Evolutionary conservation across 2,888 invertebrate species (phyloP), one percentile per base, ranked within the genome.

Genomic region (Zaprionus obscuricornis): DNA sequence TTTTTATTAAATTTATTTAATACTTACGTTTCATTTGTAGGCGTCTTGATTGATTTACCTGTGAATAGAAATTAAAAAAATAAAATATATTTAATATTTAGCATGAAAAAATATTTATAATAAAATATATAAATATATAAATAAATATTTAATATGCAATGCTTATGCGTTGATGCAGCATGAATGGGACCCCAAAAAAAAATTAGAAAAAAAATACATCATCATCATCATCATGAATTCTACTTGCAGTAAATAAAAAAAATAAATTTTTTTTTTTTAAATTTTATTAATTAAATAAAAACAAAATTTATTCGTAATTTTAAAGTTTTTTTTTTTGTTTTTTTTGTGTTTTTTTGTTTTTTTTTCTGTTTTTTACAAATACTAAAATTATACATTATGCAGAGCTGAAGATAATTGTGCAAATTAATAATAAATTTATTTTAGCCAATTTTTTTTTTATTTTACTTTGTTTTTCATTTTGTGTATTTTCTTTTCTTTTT

Each of bases 11-110:
- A 13, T 14, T 27, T 1, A 5, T 10, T 34, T 4, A 7, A 18
- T 84, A 90, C 90, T 90, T 88, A 90, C 90, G 90, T 90, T 89
- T 90, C 90, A 37, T 88, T 89, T 66, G 89, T 87, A 42, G 87
- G 74, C 65, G 89, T 84, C 74, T 88, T 89, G 17, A 88, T 74
- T 16, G 89, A 87, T 87, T 89, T 89, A 22, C 85, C 90, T 90
- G 87, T 34, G 87, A 72, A 57, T 17, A n/a, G n/a, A n/a, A 57
- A 10, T n/a, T 13, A 43, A 29, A 13, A 13, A 36, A 16, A 18
- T 8, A 33, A n/a, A 29, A 3, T 27, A 29, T 13, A 42, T 46
- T n/a, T 65, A 43, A 17, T 29, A 47, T 1, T 5, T 3, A 1
- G 34, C 10, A 29, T 7, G n/a, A 10, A 18, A 8, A 16, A 13